These are phyloP conservation scores for Lithophane socia DNA, from an alignment of 2,888 invertebrate genomes.

Conservation along the genomic window DNA sequence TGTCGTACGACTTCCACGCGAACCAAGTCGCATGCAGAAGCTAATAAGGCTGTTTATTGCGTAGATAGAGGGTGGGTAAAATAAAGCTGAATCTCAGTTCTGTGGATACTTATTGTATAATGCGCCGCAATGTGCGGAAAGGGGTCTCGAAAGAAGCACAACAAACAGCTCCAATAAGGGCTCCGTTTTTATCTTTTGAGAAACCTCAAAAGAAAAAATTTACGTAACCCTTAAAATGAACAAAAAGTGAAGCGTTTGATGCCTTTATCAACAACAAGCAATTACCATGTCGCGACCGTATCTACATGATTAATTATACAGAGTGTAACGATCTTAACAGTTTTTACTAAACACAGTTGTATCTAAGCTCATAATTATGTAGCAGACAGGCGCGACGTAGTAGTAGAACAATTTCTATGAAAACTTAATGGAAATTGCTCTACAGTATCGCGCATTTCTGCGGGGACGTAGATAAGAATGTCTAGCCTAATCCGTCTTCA, in stretches of 20 bases:
- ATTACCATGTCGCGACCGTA: conserved; percentile 19
- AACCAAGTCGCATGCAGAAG: too few species aligned
- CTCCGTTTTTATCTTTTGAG: neutral
- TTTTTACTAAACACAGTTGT: conserved; percentile 16
- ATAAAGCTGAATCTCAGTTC: neutral
- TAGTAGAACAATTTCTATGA: too few species aligned
- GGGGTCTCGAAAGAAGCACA: neutral
- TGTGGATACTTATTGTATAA: neutral
- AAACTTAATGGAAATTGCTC: too few species aligned
- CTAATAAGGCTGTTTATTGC: too few species aligned
- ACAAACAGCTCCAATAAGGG: neutral
- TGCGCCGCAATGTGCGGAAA: neutral
- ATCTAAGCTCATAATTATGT: neutral
- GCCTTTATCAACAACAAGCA: conserved; percentile 15
- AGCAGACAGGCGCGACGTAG: too few species aligned
- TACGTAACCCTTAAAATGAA: neutral
- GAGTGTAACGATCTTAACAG: conserved; percentile 38
- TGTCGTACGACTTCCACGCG: too few species aligned
- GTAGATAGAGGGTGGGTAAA: too few species aligned
- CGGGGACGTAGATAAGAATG: conserved; percentile 15
- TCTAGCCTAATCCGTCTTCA: conserved; percentile 46
- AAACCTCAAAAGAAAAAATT: too few species aligned
- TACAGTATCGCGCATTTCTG: too few species aligned
- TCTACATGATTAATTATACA: conserved; percentile 39
- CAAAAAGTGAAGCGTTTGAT: neutral